Evolutionary conservation across 2,113 vertebrate genomes (phyloP).

Genomic region (Labrus mixtus): DNA sequence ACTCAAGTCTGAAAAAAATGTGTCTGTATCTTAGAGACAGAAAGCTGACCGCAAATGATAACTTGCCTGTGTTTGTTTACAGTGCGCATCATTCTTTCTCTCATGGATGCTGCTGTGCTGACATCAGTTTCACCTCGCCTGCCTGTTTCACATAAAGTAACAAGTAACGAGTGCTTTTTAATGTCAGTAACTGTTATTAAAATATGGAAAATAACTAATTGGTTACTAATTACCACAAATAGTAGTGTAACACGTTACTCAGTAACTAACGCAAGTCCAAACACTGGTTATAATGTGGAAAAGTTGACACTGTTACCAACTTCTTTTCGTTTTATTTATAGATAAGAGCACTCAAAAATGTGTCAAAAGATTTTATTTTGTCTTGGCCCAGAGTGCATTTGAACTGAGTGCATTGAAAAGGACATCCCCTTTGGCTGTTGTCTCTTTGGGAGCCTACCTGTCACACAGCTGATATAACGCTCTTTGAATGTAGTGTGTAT

Average conservation of each 20-base stretch:
- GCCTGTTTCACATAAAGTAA: too few relatives aligned
- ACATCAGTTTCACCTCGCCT: too few relatives aligned
- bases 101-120: too few relatives aligned
- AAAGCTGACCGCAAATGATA: too few relatives aligned
- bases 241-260: too few relatives aligned
- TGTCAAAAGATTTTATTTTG: conserved; percentile 71
- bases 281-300: not conserved
- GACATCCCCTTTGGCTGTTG: conserved; percentile 76
- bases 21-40: too few relatives aligned
- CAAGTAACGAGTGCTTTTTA: too few relatives aligned
- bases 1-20: too few relatives aligned
- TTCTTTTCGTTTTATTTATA: conserved; percentile 35
- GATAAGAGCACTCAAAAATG: conserved; percentile 57
- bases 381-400: conserved; percentile 29
- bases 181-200: conserved; percentile 1
- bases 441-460: conserved; percentile 76
- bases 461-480: conserved; percentile 72
- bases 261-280: too few relatives aligned
- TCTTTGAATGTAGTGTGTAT: conserved; percentile 69
- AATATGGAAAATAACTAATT: not conserved
- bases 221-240: not conserved
- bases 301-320: not conserved
- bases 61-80: too few relatives aligned
- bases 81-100: too few relatives aligned
- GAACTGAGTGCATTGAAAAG: conserved; percentile 67